Evolutionary conservation across 2,888 invertebrate species (phyloP), one percentile per base, ranked within the genome.

Genomic region (Nomada flava): DNA sequence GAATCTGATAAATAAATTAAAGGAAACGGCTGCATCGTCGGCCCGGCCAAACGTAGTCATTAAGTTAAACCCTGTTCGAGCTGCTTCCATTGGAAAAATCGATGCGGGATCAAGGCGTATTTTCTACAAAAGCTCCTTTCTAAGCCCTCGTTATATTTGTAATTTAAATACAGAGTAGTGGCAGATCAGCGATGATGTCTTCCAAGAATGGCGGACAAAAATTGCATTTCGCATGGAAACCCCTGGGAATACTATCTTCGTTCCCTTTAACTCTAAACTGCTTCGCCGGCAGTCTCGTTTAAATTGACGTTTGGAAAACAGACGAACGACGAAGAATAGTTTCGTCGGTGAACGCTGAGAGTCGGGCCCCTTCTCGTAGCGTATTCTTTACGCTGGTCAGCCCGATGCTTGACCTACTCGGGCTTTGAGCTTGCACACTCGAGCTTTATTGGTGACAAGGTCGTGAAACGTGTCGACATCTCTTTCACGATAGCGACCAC

Each of bases 391-490:
- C 50, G 62, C 60, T 73, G 85, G 76, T 79, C 79, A 84, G 68
- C 74, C 73, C 57, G 79, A 84, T 74, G 73, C 85, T 85, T 79
- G 82, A 84, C 85, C 84, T 79, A 85, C 79, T 84, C 44, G 62
- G 59, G 72, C 69, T 57, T 60, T 55, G 52, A 77, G 83, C 69
- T 70, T 29, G 73, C 57, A 65, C 74, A 63, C 78, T 80, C 78
- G 65, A 79, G 76, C 60, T 76, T 74, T 76, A 84, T 79, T 42
- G 76, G 72, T 75, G 75, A 79, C 82, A 77, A 84, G 84, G 82
- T 84, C 85, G 81, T 59, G 62, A 26, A 78, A 70, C 72, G 53
- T 60, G 77, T 82, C 82, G 65, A 59, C 76, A 23, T 75, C 82
- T 69, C 75, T 78, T 71, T 74, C 68, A 23, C 63, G 73, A 74